These are phyloP conservation scores for Zaprionus ornatus DNA, from an alignment of 1,140 invertebrate genomes.

Conservation along the genomic window DNA sequence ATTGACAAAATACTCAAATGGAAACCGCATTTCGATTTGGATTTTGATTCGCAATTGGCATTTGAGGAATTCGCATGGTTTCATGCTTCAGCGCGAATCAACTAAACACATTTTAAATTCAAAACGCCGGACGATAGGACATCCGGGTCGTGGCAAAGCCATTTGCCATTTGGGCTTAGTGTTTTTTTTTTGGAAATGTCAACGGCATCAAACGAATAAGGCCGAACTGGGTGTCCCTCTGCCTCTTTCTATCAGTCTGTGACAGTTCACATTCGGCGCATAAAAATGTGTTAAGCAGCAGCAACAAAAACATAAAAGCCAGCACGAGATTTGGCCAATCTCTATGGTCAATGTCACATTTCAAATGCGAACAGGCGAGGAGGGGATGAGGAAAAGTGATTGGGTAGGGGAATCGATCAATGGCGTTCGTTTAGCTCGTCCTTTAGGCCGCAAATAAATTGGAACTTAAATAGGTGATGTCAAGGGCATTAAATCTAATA, in stretches of 20 bases:
- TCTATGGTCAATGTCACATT: slow-evolving; percentile 50
- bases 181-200: slow-evolving; percentile 57
- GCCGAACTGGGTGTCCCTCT: slow-evolving; percentile 15
- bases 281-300: slow-evolving; percentile 53
- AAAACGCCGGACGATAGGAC: slow-evolving; percentile 27
- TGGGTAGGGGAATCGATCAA: slow-evolving; percentile 68
- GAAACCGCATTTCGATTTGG: slow-evolving; percentile 45
- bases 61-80: slow-evolving; percentile 12
- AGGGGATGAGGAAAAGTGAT: slow-evolving; percentile 1
- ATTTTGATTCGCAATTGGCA: slow-evolving; percentile 23
- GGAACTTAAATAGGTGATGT: slow-evolving; percentile 80
- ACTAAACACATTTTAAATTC: slow-evolving; percentile 59
- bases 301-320: slow-evolving; percentile 65
- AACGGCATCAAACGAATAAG: slow-evolving; percentile 73
- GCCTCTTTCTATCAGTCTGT: slow-evolving; percentile 17
- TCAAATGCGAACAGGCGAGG: slow-evolving; percentile 38
- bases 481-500: slow-evolving; percentile 74
- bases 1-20: slow-evolving; percentile 31
- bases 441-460: slow-evolving; percentile 73
- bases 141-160: slow-evolving; percentile 41
- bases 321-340: slow-evolving; percentile 71
- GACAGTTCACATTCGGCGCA: slow-evolving; percentile 66
- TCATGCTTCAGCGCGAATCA: slow-evolving; percentile 43
- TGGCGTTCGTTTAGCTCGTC: slow-evolving; percentile 63
- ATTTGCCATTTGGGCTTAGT: slow-evolving; percentile 70